Conservation (phyloP, 1,140 invertebrate species). For the Scaptomyza graminum region DNA sequence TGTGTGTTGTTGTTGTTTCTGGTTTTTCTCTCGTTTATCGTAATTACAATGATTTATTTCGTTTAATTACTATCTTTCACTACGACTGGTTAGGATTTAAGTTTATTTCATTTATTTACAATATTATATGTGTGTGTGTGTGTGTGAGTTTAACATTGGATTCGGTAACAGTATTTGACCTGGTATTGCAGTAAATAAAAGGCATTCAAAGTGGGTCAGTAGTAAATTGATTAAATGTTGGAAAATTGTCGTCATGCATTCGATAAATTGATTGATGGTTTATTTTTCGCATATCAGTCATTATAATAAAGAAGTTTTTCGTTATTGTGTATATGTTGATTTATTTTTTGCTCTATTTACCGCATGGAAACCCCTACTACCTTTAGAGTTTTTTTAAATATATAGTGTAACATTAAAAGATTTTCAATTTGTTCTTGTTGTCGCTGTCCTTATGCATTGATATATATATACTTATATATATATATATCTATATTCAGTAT, state of each 20-base stretch:
- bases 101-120: conserved; percentile 59
- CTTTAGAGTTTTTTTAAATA: background rate
- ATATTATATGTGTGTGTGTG: conserved; percentile 38
- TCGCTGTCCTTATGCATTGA: conserved; percentile 12
- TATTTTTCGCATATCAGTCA: conserved; percentile 57
- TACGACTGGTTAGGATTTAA: conserved; percentile 56
- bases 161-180: conserved; percentile 52
- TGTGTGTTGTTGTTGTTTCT: conserved; percentile 21
- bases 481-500: conserved; percentile 28
- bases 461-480: background rate
- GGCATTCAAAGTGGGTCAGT: conserved; percentile 54
- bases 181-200: conserved; percentile 31
- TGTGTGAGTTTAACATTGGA: conserved; percentile 50
- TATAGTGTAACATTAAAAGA: conserved; percentile 73
- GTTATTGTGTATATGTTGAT: conserved; percentile 1
- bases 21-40: conserved; percentile 40
- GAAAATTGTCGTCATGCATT: conserved; percentile 15
- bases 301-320: conserved; percentile 49
- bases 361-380: background rate
- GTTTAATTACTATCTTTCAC: conserved; percentile 49
- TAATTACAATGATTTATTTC: conserved; percentile 79
- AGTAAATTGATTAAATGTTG: conserved; percentile 36
- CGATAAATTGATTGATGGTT: conserved; percentile 33
- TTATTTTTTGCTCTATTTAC: background rate
- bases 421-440: conserved; percentile 46